Evolutionary conservation across 2,113 vertebrate species (phyloP).

Genomic region (Leptocoma aspasia): DNA sequence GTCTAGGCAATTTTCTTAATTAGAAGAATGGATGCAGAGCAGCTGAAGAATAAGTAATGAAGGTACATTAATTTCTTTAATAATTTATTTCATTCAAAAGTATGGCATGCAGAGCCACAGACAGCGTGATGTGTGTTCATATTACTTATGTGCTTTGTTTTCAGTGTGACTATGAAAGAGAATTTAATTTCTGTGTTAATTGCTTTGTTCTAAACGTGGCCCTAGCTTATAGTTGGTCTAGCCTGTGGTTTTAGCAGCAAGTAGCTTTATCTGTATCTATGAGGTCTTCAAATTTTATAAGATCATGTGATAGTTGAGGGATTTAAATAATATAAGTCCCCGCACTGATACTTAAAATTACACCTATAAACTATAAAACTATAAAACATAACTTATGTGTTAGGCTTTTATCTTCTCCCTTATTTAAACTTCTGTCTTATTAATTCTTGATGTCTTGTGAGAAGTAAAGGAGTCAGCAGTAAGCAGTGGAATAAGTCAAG

Average conservation of each 20-base stretch:
- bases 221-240: neutral
- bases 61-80: conserved; percentile 13
- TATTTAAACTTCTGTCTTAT: conserved; percentile 30
- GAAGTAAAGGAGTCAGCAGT: neutral
- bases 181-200: neutral
- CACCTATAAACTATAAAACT: neutral
- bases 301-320: neutral
- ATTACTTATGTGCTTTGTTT: neutral
- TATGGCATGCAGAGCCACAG: neutral
- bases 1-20: conserved; percentile 33
- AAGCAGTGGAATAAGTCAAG: neutral
- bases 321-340: neutral
- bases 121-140: neutral
- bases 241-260: neutral
- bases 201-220: neutral
- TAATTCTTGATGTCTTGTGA: neutral
- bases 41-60: conserved; percentile 42
- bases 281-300: neutral
- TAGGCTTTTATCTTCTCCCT: neutral
- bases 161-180: neutral
- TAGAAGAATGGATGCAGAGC: conserved; percentile 10
- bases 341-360: neutral
- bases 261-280: neutral
- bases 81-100: conserved; percentile 30
- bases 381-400: neutral